Evolutionary conservation across 2,113 vertebrate species (phyloP), one percentile per base, ranked within the genome.

Genomic region (Tichodroma muraria): DNA sequence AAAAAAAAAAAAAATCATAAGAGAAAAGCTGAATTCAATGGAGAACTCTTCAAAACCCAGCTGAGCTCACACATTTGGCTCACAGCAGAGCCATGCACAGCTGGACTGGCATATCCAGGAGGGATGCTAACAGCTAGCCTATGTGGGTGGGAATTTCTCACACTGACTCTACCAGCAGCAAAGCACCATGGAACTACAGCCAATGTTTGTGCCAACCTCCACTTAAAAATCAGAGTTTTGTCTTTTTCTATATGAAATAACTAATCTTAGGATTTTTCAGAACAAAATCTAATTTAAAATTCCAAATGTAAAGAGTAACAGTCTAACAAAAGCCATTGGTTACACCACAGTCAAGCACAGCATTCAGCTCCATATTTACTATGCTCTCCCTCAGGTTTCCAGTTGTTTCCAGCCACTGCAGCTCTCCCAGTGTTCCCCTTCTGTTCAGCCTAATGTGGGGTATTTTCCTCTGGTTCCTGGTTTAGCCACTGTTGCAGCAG

Each of bases 351-450:
- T 4, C 50, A n/a, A 77, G 53, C 28, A 42, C 30, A 86, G 28
- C 65, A 11, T 15, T 56, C 57, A 27, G 63, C 33, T 37, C 33
- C 2, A 0, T 4, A 30, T 33, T 44, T 20, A 0, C 12, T 1
- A 7, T 5, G 30, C 4, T 3, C 17, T 59, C 22, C 6, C 25
- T 42, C 5, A 3, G 42, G 42, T 63, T 49, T 63, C 20, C 69
- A 40, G 38, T 3, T 23, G 20, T 64, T 90, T 52, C 31, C 53
- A 83, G 53, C 38, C 40, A 23, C 8, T 24, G 44, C 63, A 57
- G 22, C 33, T 71, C 57, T 77, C 54, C 18, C 27, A 35, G 63
- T 2, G 8, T 7, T 68, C 40, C 42, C n/a, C 7, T 6, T 18
- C 61, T 40, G 3, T 28, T 30, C 79, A 75, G 35, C 33, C 42